These are phyloP conservation scores for Eupeodes latifasciatus DNA, from an alignment of 2,888 invertebrate species.

Conservation along the genomic window DNA sequence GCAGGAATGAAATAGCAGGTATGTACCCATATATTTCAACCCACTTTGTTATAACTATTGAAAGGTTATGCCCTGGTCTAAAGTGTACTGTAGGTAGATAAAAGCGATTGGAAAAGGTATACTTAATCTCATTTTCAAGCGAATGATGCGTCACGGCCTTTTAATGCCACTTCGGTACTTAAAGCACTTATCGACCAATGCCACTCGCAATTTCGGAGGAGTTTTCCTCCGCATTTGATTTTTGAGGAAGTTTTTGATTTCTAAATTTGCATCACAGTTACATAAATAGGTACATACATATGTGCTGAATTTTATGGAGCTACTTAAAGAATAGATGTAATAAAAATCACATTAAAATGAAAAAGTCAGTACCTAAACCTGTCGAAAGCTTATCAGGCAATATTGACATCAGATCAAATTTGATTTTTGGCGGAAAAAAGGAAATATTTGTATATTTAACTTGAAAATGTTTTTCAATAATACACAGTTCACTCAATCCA, in stretches of 20 bases:
- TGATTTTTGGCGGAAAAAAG: neutral
- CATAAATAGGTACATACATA: too few species aligned
- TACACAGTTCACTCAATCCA: too few species aligned
- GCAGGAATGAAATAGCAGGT: neutral
- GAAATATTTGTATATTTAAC: constrained; percentile 32
- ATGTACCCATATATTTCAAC: too few species aligned
- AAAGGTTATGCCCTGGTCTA: neutral
- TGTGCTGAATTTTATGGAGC: neutral
- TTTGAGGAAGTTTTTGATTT: neutral
- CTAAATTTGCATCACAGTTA: neutral
- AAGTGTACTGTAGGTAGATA: constrained; percentile 7
- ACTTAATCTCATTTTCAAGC: constrained; percentile 27
- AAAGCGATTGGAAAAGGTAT: neutral
- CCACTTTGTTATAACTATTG: neutral
- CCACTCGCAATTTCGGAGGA: neutral
- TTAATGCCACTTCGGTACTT: constrained; percentile 37
- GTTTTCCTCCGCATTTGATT: neutral
- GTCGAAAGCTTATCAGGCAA: constrained; percentile 18
- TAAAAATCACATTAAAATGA: constrained; percentile 60
- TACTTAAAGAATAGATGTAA: neutral
- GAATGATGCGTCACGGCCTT: constrained; percentile 29
- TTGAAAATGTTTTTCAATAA: constrained; percentile 59
- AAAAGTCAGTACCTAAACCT: constrained; percentile 61
- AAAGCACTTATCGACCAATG: neutral
- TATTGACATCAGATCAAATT: constrained; percentile 17